Evolutionary conservation across 2,113 vertebrate species (phyloP).

Genomic region (Coturnix japonica): DNA sequence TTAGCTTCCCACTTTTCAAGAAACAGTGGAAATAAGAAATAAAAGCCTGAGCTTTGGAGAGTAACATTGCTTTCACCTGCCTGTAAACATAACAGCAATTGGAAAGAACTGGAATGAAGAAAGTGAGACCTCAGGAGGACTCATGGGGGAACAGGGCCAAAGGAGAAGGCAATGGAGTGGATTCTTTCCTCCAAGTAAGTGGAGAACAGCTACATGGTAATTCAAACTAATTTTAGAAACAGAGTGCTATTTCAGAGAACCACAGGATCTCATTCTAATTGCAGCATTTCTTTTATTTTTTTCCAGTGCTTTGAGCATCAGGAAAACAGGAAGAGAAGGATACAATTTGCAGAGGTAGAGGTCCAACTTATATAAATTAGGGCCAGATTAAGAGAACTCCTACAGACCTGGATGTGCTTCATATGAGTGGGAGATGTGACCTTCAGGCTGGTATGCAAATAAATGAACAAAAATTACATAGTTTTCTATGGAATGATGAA

Average conservation of each 20-base stretch:
- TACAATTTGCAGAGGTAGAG: background rate
- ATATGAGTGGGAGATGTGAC: background rate
- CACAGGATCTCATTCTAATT: background rate
- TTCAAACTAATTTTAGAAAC: background rate
- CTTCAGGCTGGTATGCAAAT: background rate
- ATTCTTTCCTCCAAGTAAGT: background rate
- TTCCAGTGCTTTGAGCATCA: background rate
- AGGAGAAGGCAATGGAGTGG: background rate
- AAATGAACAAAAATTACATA: background rate
- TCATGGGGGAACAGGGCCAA: background rate
- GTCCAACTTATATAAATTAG: background rate
- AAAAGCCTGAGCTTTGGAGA: background rate
- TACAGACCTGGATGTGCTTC: background rate
- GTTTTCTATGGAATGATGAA: background rate
- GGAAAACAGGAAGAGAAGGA: background rate
- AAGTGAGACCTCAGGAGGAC: background rate
- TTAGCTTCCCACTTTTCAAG: background rate
- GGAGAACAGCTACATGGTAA: accelerated
- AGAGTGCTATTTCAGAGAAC: background rate
- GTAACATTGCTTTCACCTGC: background rate
- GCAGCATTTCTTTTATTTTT: background rate
- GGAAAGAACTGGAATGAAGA: background rate
- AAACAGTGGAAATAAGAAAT: background rate
- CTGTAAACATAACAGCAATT: background rate
- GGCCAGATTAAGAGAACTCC: background rate